Conservation (phyloP, 2,113 vertebrate species). For the Gymnogyps californianus region DNA sequence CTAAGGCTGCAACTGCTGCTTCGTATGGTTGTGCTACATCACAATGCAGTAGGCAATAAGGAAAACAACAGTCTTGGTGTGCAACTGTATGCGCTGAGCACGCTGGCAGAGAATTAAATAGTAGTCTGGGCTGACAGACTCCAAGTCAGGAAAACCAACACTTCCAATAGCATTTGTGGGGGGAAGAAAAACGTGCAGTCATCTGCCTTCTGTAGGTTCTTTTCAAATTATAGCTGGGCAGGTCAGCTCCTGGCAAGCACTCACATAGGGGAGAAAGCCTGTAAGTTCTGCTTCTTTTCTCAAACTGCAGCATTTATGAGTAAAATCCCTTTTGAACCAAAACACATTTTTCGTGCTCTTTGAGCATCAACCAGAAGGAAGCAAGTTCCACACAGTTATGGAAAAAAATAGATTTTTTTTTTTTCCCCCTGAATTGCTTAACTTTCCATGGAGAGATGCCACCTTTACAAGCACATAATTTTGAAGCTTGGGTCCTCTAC, state of each 20-base stretch:
- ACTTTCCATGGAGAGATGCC: not conserved
- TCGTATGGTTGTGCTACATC: fast-evolving
- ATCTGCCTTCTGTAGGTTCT: not conserved
- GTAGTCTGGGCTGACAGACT: not conserved
- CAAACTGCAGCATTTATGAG: not conserved
- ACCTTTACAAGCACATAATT: fast-evolving
- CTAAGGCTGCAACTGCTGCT: not conserved
- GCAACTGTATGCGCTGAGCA: not conserved
- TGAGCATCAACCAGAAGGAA: not conserved
- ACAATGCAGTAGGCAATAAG: not conserved
- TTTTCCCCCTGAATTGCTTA: not conserved
- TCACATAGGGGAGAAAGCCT: not conserved
- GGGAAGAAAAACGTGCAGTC: not conserved
- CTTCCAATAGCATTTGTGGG: not conserved
- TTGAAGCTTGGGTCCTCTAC: not conserved
- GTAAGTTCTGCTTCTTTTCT: not conserved
- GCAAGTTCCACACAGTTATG: not conserved
- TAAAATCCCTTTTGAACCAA: not conserved
- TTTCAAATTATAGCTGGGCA: not conserved
- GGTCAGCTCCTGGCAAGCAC: not conserved
- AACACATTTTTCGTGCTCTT: not conserved
- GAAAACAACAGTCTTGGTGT: not conserved
- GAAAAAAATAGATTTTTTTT: not conserved
- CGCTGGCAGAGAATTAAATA: fast-evolving
- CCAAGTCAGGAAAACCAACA: not conserved